Percentiles rank a stretch among this genome's conserved stretches.
Evolutionary conservation across 2,797 vertebrate genomes (phyloP).

Genomic region (Coccyzus lansbergi): DNA sequence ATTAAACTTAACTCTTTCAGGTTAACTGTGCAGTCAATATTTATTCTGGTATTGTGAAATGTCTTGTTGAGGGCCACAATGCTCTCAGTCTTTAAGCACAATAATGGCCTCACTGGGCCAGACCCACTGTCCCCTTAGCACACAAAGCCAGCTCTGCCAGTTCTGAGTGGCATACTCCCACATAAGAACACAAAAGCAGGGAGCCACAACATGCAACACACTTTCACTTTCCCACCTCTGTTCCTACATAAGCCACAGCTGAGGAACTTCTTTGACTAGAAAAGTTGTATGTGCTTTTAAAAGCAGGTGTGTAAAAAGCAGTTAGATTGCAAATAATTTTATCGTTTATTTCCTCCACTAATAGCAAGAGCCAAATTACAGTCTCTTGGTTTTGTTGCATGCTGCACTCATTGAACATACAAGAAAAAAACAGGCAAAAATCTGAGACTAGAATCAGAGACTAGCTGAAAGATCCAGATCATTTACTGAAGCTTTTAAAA

Average conservation of each 20-base stretch:
- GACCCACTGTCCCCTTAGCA: neutral
- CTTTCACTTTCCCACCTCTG: neutral
- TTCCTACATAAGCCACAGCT: neutral
- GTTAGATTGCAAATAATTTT: neutral
- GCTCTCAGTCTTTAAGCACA: neutral
- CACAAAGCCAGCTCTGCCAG: neutral
- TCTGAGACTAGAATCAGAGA: neutral
- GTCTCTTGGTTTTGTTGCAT: neutral
- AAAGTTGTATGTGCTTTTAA: neutral
- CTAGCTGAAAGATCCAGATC: neutral
- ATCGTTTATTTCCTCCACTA: neutral
- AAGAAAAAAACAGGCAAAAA: neutral
- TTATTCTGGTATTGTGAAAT: neutral
- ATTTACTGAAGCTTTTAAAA: neutral
- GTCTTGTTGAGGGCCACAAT: neutral
- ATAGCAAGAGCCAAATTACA: neutral
- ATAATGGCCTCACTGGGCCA: neutral
- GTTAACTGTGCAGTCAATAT: neutral
- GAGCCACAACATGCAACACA: neutral
- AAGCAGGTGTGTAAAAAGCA: neutral
- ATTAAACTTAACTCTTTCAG: slow-evolving; percentile 29
- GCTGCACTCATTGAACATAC: neutral
- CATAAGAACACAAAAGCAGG: neutral
- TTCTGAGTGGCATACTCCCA: neutral
- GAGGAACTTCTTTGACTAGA: neutral